Evolutionary conservation across 2,113 vertebrate species (phyloP), one percentile per base, ranked within the genome.

Genomic region (Galbula dea): DNA sequence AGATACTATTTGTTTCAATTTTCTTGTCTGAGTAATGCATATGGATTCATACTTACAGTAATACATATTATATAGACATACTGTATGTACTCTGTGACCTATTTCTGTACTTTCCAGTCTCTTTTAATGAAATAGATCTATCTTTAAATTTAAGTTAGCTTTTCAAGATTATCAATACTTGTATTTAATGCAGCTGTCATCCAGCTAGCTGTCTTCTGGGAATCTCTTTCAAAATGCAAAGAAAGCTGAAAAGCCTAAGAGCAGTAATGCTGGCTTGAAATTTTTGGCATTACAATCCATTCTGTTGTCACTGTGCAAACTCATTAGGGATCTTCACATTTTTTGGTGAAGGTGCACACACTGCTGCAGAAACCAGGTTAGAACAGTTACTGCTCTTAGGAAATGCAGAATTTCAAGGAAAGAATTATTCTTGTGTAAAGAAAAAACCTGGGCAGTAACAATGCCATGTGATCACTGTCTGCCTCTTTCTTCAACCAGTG

Each of bases 391-490:
- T 27, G 26, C 34, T 83, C 37, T 41, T 27, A 20, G 32, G 55
- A 79, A 62, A 12, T 11, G 8, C 15, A 27, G 11, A 73, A 16
- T 45, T 66, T 61, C 24, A 49, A 30, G 13, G 41, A 39, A 66
- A 34, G 4, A 51, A 23, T 66, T n/a, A 2, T 86, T 36, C 37
- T 54, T 18, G 8, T n/a, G 19, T 55, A 78, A 59, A 77, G 51
- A 51, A 57, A 69, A 67, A 39, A 20, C 9, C 8, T 4, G 27
- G 0, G 2, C 2, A 2, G 30, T 12, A 62, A 11, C 30, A 58
- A 20, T 0, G 1, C 9, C 3, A 2, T 0, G 0, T 69, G 29
- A n/a, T 27, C 85, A 24, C 15, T 11, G 45, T 7, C 43, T 71
- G 69, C 41, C 74, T 27, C 18, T 46, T 1, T 10, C 34, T 10